These are phyloP conservation scores for Calliopsis andreniformis DNA, from an alignment of 1,140 invertebrate species.

Conservation along the genomic window DNA sequence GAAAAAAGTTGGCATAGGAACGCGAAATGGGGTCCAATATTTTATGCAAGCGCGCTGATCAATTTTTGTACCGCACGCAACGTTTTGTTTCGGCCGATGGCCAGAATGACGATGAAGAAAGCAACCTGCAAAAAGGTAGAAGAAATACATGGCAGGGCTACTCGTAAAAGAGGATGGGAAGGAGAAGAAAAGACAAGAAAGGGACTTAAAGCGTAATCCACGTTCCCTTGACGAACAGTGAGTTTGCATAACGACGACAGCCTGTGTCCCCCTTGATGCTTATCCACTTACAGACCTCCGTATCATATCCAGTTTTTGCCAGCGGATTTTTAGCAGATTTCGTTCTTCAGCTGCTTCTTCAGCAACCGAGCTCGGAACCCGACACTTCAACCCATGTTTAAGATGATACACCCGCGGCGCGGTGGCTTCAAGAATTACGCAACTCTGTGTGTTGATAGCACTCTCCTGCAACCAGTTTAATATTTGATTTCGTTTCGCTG, in stretches of 20 bases:
- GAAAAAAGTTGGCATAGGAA: background rate
- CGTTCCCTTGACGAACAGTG: background rate
- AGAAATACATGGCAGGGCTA: conserved; percentile 16
- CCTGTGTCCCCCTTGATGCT: conserved; percentile 12
- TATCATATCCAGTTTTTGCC: conserved; percentile 12
- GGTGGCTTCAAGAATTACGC: background rate
- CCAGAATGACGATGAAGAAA: conserved; percentile 17
- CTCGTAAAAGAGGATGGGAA: conserved; percentile 5
- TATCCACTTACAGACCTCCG: conserved; percentile 39
- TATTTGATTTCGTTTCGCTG: background rate
- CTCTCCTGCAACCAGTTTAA: background rate
- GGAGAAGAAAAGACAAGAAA: background rate
- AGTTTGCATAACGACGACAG: conserved; percentile 44
- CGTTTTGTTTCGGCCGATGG: conserved; percentile 24
- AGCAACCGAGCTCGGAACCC: background rate
- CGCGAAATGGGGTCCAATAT: conserved; percentile 16
- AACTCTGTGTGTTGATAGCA: background rate
- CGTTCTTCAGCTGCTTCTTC: conserved; percentile 13
- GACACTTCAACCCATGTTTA: background rate
- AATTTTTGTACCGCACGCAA: conserved; percentile 42
- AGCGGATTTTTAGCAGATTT: conserved; percentile 18
- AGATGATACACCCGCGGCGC: background rate
- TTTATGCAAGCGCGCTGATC: conserved; percentile 24
- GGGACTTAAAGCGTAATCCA: conserved; percentile 28
- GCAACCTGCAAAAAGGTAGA: background rate